Evolutionary conservation across 2,113 vertebrate genomes (phyloP).

Genomic region (Crotalus helleri): DNA sequence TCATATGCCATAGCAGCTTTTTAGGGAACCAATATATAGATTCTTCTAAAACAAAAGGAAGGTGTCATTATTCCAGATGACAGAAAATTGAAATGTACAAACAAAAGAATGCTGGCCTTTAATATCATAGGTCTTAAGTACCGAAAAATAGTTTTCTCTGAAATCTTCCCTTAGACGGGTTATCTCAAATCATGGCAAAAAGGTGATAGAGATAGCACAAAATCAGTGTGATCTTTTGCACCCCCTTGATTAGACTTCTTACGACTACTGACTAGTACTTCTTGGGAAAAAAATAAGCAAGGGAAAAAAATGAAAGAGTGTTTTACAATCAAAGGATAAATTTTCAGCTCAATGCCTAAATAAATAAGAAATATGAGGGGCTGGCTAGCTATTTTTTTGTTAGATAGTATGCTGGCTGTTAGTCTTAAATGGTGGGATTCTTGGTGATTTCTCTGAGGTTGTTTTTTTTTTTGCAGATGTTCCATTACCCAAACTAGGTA

Average conservation of each 20-base stretch:
- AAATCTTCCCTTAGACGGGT: not conserved
- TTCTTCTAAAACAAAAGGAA: not conserved
- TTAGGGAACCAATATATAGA: not conserved
- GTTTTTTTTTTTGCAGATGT: too few species aligned
- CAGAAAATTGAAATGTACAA: conserved; percentile 22
- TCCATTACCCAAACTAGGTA: too few species aligned
- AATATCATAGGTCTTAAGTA: not conserved
- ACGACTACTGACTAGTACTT: not conserved
- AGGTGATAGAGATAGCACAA: not conserved
- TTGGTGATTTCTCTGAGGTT: not conserved
- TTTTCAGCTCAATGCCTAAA: not conserved
- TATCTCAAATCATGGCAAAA: conserved; percentile 11
- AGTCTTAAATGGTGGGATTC: not conserved
- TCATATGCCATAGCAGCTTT: not conserved
- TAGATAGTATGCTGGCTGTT: not conserved
- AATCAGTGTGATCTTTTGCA: not conserved
- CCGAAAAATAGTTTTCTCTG: not conserved
- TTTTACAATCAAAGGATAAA: not conserved
- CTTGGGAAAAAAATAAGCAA: not conserved
- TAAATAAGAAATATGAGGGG: not conserved
- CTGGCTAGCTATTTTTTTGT: not conserved
- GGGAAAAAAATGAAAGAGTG: not conserved
- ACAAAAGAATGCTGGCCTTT: not conserved
- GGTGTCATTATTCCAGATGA: not conserved
- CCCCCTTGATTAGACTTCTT: not conserved